Evolutionary conservation across 2,797 vertebrate species (phyloP).

Genomic region (Liparis tanakae): DNA sequence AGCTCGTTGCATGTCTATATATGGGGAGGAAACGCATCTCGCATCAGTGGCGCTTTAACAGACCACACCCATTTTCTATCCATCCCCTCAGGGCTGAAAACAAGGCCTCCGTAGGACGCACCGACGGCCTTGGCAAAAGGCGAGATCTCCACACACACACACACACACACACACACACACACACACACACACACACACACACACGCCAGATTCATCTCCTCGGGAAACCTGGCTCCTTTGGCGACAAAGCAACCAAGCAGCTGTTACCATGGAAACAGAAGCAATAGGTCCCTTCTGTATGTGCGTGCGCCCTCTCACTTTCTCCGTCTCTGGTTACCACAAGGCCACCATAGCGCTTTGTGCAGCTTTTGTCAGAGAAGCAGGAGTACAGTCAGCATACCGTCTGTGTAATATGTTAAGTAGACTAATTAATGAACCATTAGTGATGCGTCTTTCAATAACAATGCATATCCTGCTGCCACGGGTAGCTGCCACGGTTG

Average conservation of each 20-base stretch:
- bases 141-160: slow-evolving; percentile 48
- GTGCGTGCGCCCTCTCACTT: slow-evolving; percentile 51
- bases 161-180: slow-evolving; percentile 30
- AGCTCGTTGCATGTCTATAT: slow-evolving; percentile 41
- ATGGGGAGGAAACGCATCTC: slow-evolving; percentile 49
- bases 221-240: slow-evolving; percentile 81
- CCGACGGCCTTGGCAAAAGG: slow-evolving; percentile 66
- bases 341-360: slow-evolving; percentile 50
- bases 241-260: slow-evolving; percentile 82
- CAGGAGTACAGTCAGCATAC: slow-evolving; percentile 18
- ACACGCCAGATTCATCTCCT: slow-evolving; percentile 73
- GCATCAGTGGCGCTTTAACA: slow-evolving; percentile 50
- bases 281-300: slow-evolving; percentile 77
- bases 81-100: slow-evolving; percentile 59
- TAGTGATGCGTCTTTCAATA: slow-evolving; percentile 35
- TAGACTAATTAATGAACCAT: slow-evolving; percentile 42
- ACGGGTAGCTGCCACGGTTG: slow-evolving; percentile 9
- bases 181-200: slow-evolving; percentile 28
- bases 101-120: slow-evolving; percentile 60
- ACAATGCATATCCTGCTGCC: slow-evolving; percentile 7
- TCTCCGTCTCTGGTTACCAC: slow-evolving; percentile 48
- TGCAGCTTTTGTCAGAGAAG: slow-evolving; percentile 33
- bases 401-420: slow-evolving; percentile 33
- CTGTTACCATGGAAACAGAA: slow-evolving; percentile 87
- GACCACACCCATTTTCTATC: slow-evolving; percentile 74